phyloP scores from a whole-genome alignment of 2,113 vertebrate genomes.

The Abramis brama region DNA sequence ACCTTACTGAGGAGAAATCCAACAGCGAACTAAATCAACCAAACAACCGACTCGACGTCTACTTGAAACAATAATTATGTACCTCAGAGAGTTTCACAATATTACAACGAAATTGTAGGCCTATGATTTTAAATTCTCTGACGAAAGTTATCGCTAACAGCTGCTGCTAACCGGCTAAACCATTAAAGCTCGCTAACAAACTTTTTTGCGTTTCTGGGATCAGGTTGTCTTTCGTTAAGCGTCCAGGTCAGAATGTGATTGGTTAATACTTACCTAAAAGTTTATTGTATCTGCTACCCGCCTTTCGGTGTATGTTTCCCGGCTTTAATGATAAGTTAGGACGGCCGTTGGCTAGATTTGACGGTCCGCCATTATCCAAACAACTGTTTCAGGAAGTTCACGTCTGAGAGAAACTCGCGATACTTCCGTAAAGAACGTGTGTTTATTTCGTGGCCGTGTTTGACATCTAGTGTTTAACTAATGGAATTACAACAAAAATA shows the following conservation, averaged over 20 bases:
- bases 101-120: background rate
- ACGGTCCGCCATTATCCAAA: slow-evolving; percentile 69
- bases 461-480: slow-evolving; percentile 35
- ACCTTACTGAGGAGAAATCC: background rate
- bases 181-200: slow-evolving; percentile 26
- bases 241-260: background rate
- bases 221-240: background rate
- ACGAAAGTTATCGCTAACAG: slow-evolving; percentile 21
- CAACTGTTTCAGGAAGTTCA: slow-evolving; percentile 59
- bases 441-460: background rate
- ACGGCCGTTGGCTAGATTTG: slow-evolving; percentile 57
- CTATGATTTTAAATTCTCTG: background rate
- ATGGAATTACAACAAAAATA: background rate
- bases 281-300: slow-evolving; percentile 42
- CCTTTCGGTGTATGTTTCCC: slow-evolving; percentile 64
- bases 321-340: slow-evolving; percentile 64
- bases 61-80: background rate
- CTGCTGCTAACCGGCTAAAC: slow-evolving; percentile 42
- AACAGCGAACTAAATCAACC: background rate
- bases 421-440: slow-evolving; percentile 2
- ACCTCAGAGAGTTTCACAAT: background rate
- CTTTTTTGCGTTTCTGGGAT: background rate
- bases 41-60: background rate
- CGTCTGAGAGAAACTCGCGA: slow-evolving; percentile 46
- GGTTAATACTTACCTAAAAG: slow-evolving; percentile 30